Base-by-base conservation (phyloP, 2,888 invertebrate genomes). In the Tenthredo scrophulariae region DNA sequence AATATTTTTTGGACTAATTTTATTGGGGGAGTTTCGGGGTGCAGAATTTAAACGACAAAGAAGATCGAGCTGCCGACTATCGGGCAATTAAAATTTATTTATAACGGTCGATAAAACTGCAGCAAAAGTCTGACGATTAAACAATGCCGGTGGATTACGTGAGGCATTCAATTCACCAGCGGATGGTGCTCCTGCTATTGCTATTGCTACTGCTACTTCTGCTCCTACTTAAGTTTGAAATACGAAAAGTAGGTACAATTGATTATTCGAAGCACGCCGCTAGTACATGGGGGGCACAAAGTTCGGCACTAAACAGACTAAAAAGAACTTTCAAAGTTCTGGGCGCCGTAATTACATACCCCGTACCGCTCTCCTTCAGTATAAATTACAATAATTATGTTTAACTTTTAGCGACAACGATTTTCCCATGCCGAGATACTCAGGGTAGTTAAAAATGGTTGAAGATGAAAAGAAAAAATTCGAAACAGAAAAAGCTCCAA, bases 351-450 rank as follows among this genome's bases (percentile, higher is more conserved):
- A 65, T 82, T 82, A 79, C 79, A 43, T 65, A 43, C 82, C 40
- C 58, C 37, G 40, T 37, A 62, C 18, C 65, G 82, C 29, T 67
- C 40, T 40, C 9, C 37, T 58, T 29, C 65, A 15, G 82, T 82
- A 40, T 82, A 37, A 67, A 62, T 82, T 82, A 40, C 29, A 82
- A 82, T 87, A 86, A 86, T 86, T 74, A 70, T 80, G 77, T 77
- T 77, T 18, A 77, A 77, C 77, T 26, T 37, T 74, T 40, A 54
- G 75, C 67, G 72, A 72, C 72, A 72, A 37, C 72, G 40, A 72
- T 72, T 72, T 72, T n/a, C 29, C 37, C 54, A 26, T 26, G 13
- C 62, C 26, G 37, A 26, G 40, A 74, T 22, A 40, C 43, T 54
- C 2, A 5, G 26, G 18, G 15, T 15, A 40, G 33, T 37, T 22